Evolutionary conservation across 1,140 invertebrate species (phyloP).

Genomic region (Meloidogyne exigua): DNA sequence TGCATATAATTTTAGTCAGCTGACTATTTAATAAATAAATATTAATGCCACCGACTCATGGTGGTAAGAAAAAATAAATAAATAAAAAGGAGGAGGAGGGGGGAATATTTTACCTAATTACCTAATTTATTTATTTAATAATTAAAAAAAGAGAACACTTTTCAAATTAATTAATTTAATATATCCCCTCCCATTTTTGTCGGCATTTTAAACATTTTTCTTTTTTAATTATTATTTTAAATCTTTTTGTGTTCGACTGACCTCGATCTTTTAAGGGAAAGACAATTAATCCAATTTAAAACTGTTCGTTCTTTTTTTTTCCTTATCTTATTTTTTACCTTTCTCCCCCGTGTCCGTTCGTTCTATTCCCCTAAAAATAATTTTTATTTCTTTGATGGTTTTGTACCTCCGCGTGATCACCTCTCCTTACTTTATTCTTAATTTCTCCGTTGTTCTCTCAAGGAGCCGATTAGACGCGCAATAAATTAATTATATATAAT

Average conservation of each 20-base stretch:
- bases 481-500: neutral
- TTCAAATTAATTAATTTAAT: too few relatives aligned
- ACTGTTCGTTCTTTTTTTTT: neutral
- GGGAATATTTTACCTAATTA: neutral
- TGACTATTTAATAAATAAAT: neutral
- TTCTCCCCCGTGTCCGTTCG: neutral
- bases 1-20: neutral
- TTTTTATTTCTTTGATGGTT: too few relatives aligned
- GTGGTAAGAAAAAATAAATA: neutral
- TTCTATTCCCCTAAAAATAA: neutral
- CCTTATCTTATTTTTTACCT: neutral
- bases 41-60: neutral
- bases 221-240: too few relatives aligned
- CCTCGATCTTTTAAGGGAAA: slow-evolving; percentile 4
- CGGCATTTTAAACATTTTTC: too few relatives aligned
- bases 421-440: neutral
- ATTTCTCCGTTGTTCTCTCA: neutral
- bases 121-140: neutral
- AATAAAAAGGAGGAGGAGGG: neutral
- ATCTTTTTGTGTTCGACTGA: neutral
- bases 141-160: too few relatives aligned
- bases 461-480: neutral
- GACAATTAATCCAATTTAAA: neutral
- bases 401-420: neutral
- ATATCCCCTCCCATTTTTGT: too few relatives aligned